Evolutionary conservation across 2,113 vertebrate genomes (phyloP).

Genomic region (Campylomormyrus tamandua): DNA sequence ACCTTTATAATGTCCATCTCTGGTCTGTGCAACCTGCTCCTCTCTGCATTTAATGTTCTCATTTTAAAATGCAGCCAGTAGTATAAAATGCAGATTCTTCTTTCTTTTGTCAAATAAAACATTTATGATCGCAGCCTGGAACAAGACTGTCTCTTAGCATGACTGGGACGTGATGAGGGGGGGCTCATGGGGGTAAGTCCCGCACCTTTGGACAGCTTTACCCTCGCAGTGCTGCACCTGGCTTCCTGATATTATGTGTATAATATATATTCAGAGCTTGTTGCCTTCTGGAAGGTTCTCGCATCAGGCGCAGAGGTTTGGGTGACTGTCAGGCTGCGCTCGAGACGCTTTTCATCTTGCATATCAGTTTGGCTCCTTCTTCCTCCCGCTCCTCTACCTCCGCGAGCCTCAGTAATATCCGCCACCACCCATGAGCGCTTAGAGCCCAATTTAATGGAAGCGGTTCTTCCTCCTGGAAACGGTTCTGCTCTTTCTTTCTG

Average conservation of each 20-base stretch:
- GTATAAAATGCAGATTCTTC: not conserved
- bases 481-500: not conserved
- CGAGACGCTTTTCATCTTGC: not conserved
- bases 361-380: not conserved
- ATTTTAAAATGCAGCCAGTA: not conserved
- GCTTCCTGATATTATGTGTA: not conserved
- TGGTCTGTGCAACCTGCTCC: not conserved
- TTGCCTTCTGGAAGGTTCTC: not conserved
- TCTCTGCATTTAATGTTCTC: not conserved
- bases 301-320: not conserved
- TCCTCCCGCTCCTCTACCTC: not conserved
- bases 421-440: not conserved
- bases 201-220: not conserved
- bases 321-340: not conserved
- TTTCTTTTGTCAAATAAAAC: constrained; percentile 1
- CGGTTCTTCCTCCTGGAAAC: not conserved
- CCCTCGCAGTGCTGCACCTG: not conserved
- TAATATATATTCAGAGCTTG: not conserved
- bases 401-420: not conserved
- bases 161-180: not conserved
- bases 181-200: not conserved
- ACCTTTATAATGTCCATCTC: not conserved
- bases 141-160: not conserved
- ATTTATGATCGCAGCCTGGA: not conserved
- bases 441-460: not conserved